Evolutionary conservation across 1,140 invertebrate genomes (phyloP).

Genomic region (Whitmania pigra): DNA sequence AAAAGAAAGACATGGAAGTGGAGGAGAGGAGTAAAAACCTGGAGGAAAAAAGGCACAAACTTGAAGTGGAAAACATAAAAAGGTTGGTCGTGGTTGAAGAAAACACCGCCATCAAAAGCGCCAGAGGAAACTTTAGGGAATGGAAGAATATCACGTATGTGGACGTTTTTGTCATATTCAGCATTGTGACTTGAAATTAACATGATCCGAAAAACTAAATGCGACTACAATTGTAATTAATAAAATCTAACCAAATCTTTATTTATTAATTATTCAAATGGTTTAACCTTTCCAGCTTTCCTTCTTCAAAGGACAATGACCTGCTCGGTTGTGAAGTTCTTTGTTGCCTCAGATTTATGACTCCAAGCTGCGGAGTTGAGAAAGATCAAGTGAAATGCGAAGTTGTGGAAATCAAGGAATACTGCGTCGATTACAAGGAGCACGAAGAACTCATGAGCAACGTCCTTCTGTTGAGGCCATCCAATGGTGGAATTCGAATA

Average conservation of each 20-base stretch:
- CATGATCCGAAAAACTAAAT: no score
- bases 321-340: no score
- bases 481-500: not conserved
- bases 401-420: not conserved
- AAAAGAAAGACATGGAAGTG: not conserved
- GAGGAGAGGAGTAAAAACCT: not conserved
- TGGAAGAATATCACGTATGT: not conserved
- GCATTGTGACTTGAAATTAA: no score
- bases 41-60: not conserved
- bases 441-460: slow-evolving; percentile 5
- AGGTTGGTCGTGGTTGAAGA: not conserved
- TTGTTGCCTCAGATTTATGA: no score
- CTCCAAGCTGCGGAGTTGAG: not conserved
- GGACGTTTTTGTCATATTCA: no score
- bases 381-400: not conserved
- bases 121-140: not conserved
- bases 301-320: no score
- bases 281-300: no score
- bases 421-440: not conserved
- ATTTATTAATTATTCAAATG: no score
- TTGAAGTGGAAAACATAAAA: not conserved
- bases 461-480: not conserved
- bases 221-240: no score
- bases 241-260: no score
- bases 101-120: not conserved